Evolutionary conservation across 2,888 invertebrate species (phyloP).

Genomic region (Camponotus fellah): DNA sequence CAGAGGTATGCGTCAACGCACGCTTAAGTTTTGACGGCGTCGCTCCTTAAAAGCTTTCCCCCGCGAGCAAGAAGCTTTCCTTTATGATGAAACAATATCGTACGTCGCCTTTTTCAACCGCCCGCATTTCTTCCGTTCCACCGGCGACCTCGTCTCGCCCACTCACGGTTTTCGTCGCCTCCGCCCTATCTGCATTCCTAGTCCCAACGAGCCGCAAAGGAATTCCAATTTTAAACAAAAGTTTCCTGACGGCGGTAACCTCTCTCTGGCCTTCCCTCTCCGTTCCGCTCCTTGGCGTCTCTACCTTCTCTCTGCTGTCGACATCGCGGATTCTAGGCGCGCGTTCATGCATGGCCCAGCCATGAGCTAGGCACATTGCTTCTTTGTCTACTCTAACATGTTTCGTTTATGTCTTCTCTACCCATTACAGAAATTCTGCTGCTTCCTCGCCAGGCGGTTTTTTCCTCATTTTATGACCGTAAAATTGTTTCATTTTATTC

Average conservation of each 20-base stretch:
- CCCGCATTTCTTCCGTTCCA: slow-evolving; percentile 50
- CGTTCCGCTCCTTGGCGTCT: slow-evolving; percentile 41
- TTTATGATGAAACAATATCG: slow-evolving; percentile 80
- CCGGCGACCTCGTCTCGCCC: slow-evolving; percentile 63
- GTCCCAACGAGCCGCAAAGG: slow-evolving; percentile 83
- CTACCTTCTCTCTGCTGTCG: slow-evolving; percentile 47
- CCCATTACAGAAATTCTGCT: slow-evolving; percentile 55
- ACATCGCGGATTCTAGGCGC: slow-evolving; percentile 73
- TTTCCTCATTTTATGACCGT: slow-evolving; percentile 11
- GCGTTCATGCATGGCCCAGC: slow-evolving; percentile 75
- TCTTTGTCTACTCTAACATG: slow-evolving; percentile 49
- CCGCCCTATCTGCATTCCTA: slow-evolving; percentile 83
- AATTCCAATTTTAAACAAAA: slow-evolving; percentile 84
- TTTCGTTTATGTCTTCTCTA: slow-evolving; percentile 56
- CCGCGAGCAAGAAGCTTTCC: slow-evolving; percentile 69
- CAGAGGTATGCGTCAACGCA: slow-evolving; percentile 32
- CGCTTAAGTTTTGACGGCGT: slow-evolving; percentile 58
- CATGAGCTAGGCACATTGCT: slow-evolving; percentile 48
- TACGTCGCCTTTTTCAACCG: slow-evolving; percentile 68
- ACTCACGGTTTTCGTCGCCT: slow-evolving; percentile 77
- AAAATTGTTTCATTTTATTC: slow-evolving; percentile 5
- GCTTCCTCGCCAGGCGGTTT: slow-evolving; percentile 11
- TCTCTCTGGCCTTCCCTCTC: slow-evolving; percentile 57
- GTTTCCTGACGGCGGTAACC: slow-evolving; percentile 81
- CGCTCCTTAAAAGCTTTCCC: slow-evolving; percentile 69